These are phyloP conservation scores for Margarornis squamiger DNA, from an alignment of 2,797 vertebrate genomes.

Conservation along the genomic window DNA sequence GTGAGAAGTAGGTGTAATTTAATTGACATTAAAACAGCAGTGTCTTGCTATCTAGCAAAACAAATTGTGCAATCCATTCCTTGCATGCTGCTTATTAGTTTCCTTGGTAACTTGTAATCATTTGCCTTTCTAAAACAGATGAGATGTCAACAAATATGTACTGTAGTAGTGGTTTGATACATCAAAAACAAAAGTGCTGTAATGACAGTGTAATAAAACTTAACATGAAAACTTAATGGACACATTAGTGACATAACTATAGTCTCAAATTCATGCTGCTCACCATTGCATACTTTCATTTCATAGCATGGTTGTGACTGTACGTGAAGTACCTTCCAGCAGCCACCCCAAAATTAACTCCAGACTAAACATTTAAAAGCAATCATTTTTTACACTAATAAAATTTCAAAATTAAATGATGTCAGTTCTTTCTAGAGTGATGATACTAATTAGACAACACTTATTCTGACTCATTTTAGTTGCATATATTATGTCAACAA, in stretches of 20 bases:
- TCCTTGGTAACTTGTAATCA: conserved; percentile 76
- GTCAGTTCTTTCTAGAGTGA: not conserved
- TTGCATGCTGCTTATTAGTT: conserved; percentile 70
- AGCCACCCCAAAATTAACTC: not conserved
- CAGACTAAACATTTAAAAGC: not conserved
- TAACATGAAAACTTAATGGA: conserved; percentile 73
- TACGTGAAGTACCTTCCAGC: not conserved
- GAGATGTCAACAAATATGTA: conserved; percentile 74
- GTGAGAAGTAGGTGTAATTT: conserved; percentile 61
- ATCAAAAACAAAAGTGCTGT: conserved; percentile 64
- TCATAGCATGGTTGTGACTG: not conserved
- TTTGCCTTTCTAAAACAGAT: conserved; percentile 75
- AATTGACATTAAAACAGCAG: conserved; percentile 65
- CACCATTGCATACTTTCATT: conserved; percentile 8
- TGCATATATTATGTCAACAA: not conserved
- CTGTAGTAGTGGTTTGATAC: conserved; percentile 64
- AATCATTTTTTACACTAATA: not conserved
- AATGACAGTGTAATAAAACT: conserved; percentile 73
- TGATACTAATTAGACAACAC: not conserved
- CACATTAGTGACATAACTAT: conserved; percentile 66
- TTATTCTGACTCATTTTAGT: not conserved
- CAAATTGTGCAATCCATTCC: conserved; percentile 35
- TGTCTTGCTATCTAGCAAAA: conserved; percentile 55
- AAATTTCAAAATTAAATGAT: not conserved
- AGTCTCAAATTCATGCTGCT: not conserved